Evolutionary conservation across 2,797 vertebrate genomes (phyloP).

Genomic region (Prunella strophiata): DNA sequence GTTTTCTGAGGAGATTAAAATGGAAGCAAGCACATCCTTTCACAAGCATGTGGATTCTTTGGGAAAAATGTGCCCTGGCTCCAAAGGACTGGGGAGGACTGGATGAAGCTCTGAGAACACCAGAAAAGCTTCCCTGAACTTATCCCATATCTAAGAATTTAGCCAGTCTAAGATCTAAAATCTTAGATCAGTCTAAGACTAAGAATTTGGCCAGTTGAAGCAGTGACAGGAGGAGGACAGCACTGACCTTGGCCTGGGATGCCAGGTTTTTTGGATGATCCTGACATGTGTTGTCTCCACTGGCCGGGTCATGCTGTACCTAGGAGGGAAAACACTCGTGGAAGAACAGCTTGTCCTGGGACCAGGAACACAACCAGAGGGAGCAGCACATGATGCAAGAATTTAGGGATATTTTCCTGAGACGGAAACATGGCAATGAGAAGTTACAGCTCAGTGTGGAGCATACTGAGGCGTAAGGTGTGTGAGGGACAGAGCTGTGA

Average conservation of each 20-base stretch:
- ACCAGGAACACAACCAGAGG: neutral
- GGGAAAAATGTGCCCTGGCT: neutral
- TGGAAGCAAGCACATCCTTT: neutral
- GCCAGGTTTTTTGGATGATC: conserved; percentile 84
- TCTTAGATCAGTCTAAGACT: neutral
- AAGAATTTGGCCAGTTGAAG: neutral
- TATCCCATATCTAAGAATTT: neutral
- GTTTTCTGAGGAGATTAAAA: neutral
- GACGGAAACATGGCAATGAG: neutral
- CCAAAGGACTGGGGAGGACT: neutral
- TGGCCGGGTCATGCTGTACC: conserved; percentile 92
- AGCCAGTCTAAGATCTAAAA: too few relatives aligned
- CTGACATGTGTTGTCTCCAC: conserved; percentile 92
- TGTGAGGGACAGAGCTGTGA: neutral
- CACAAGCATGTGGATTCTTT: neutral
- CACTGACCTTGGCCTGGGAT: conserved; percentile 86
- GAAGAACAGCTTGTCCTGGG: neutral
- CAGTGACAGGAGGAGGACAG: neutral
- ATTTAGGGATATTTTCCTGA: neutral
- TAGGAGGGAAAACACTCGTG: conserved; percentile 46
- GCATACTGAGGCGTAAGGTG: neutral
- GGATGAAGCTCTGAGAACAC: neutral
- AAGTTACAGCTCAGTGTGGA: neutral
- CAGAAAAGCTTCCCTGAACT: neutral
- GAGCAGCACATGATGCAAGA: neutral